Evolutionary conservation across 2,797 vertebrate species (phyloP).

Genomic region (Vultur gryphus): DNA sequence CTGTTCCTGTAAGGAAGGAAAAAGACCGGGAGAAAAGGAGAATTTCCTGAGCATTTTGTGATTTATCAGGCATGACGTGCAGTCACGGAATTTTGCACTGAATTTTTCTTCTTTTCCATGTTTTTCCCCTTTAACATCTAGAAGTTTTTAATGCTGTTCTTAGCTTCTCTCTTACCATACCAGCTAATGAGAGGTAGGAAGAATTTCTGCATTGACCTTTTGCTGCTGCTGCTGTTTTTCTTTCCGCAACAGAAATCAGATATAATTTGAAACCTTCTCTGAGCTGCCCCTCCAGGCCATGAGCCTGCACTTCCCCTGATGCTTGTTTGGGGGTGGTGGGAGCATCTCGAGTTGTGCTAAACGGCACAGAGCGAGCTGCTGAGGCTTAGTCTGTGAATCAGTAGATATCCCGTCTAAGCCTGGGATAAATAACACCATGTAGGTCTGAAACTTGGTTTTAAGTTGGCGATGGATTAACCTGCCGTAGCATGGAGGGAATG

Average conservation of each 20-base stretch:
- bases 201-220: conserved; percentile 2
- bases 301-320: accelerated
- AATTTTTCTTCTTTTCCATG: background rate
- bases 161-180: background rate
- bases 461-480: background rate
- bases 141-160: background rate
- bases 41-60: background rate
- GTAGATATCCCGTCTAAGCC: background rate
- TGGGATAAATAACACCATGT: background rate
- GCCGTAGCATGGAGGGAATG: background rate
- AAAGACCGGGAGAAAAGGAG: background rate
- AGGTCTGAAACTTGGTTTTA: background rate
- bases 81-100: background rate
- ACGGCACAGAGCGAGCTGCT: background rate
- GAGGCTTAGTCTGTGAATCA: background rate
- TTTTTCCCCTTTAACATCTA: background rate
- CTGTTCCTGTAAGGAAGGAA: background rate
- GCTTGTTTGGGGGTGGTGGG: background rate
- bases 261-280: background rate
- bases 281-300: background rate
- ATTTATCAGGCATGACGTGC: background rate
- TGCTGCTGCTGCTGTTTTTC: background rate
- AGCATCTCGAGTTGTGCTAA: background rate
- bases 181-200: background rate
- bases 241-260: background rate